phyloP scores from a whole-genome alignment of 2,888 invertebrate species.

The Dicranocentrus wangi region DNA sequence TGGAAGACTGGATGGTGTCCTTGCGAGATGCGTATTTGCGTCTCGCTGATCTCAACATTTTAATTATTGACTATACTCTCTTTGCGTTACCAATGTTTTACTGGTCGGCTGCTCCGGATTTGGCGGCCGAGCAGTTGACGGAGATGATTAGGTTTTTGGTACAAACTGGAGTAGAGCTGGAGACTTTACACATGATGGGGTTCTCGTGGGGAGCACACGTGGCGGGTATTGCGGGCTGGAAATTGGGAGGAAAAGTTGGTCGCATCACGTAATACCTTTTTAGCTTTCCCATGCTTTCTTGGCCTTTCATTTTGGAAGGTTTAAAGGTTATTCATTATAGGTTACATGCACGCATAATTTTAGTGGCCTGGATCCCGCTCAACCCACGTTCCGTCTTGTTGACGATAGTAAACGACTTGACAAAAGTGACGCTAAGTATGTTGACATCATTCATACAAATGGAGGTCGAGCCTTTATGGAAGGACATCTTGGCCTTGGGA shows the following conservation, averaged over 20 bases:
- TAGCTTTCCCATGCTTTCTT: too few species aligned
- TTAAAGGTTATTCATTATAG: not conserved
- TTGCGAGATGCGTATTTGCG: slow-evolving; percentile 62
- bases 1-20: slow-evolving; percentile 67
- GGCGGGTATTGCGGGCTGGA: slow-evolving; percentile 62
- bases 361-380: slow-evolving; percentile 59
- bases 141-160: slow-evolving; percentile 61
- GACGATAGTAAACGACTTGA: slow-evolving; percentile 73
- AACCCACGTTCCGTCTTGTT: slow-evolving; percentile 73
- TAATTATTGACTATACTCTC: slow-evolving; percentile 65
- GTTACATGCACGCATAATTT: not conserved
- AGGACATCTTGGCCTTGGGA: slow-evolving; percentile 72
- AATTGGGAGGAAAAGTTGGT: slow-evolving; percentile 46
- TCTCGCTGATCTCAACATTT: slow-evolving; percentile 66
- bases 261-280: slow-evolving; percentile 68
- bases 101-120: slow-evolving; percentile 52
- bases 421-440: slow-evolving; percentile 74
- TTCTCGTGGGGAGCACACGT: slow-evolving; percentile 65
- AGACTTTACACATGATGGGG: slow-evolving; percentile 58
- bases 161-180: slow-evolving; percentile 27
- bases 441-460: slow-evolving; percentile 74
- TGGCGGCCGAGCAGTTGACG: slow-evolving; percentile 54
- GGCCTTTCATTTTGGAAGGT: too few species aligned
- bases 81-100: slow-evolving; percentile 65
- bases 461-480: slow-evolving; percentile 70